Base-by-base conservation (phyloP, 64 coral and sea anemone species). In the Stichodactyla helianthus region DNA sequence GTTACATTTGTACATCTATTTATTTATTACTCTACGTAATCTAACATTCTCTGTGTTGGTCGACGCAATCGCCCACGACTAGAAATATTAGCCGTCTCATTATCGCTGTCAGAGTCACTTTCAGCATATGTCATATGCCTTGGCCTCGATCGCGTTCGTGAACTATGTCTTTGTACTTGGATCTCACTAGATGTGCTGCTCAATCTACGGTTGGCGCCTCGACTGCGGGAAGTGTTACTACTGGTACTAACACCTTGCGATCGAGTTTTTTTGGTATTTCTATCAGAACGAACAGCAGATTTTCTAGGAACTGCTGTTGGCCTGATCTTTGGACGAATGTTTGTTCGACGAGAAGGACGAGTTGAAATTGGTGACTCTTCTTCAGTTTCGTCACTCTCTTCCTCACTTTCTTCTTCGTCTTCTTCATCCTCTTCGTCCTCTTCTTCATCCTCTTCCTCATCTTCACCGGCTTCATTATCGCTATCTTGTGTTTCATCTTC, bases 61-160 rank as follows among this genome's bases (percentile, higher is more conserved):
- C 93, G 83, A 6, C 97, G 91, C 10, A 99, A 88, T 27, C 97
- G 88, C 11, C 97, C 97, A n/a, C 97, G 97, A 78, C 97, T 99
- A 50, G 97, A 99, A 8, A 99, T 82, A 59, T 89, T 88, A 8
- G 95, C 79, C 6, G 85, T 77, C 50, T 92, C 93, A 4, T 90
- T 93, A 10, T 95, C 97, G 35, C 94, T 96, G 50, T 92, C 89
- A 17, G 93, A 89, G 54, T 94, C 83, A 58, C 71, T 86, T 82
- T 92, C 89, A 85, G 93, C 87, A 63, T 94, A 99, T n/a, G 84
- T 87, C 68, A 93, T 82, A 53, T 83, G 85, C 26, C 93, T 93
- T 16, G 85, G 74, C 61, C 88, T 83, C 12, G 68, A 74, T 10
- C 68, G 68, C 6, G 91, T 84, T 18, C 95, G 95, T 15, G 89